Percentiles rank a stretch among this genome's conserved stretches.
Evolutionary conservation across 2,888 invertebrate genomes (phyloP).

Genomic region (Eupeodes latifasciatus): DNA sequence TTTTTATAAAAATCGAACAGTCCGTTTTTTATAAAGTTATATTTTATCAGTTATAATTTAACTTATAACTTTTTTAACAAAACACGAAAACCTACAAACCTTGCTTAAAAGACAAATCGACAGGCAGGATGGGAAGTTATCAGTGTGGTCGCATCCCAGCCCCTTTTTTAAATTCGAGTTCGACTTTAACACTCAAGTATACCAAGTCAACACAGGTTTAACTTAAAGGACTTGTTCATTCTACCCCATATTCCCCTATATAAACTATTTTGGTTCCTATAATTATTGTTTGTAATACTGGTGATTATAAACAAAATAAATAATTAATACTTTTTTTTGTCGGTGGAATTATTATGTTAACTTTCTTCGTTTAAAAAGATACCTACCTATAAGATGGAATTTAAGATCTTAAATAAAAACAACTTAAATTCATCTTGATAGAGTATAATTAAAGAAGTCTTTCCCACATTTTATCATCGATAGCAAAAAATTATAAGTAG

Average conservation of each 20-base stretch:
- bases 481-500: not conserved
- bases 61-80: no score
- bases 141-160: no score
- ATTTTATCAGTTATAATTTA: no score
- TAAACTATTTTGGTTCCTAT: not conserved
- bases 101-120: no score
- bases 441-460: constrained; percentile 48
- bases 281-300: constrained; percentile 19
- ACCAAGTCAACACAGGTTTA: no score
- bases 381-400: not conserved
- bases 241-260: not conserved
- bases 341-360: constrained; percentile 35
- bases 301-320: constrained; percentile 42
- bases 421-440: constrained; percentile 6
- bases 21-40: no score
- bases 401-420: not conserved
- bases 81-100: no score
- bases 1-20: no score
- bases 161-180: no score
- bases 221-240: not conserved
- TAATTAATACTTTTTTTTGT: constrained; percentile 32
- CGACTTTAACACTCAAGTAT: no score
- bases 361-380: constrained; percentile 57
- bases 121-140: no score
- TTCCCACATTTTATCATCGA: constrained; percentile 52